Evolutionary conservation across 2,888 invertebrate genomes (phyloP).

Genomic region (Itoplectis maculator): DNA sequence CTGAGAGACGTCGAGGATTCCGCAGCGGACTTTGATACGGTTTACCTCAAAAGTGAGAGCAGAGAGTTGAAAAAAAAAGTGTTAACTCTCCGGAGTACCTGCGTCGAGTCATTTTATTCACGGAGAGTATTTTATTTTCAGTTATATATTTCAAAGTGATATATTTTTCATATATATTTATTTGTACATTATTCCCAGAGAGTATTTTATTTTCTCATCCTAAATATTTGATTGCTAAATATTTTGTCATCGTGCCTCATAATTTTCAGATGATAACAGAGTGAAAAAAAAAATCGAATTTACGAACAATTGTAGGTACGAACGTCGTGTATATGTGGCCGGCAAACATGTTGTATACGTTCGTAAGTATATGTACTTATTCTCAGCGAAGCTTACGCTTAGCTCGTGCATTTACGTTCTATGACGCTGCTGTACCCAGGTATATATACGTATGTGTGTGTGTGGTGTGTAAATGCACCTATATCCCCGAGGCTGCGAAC

Average conservation of each 20-base stretch:
- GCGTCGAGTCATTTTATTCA: no score
- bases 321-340: constrained; percentile 20
- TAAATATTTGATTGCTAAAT: no score
- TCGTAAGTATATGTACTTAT: constrained; percentile 52
- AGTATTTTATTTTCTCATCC: no score
- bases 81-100: not conserved
- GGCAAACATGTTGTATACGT: constrained; percentile 41
- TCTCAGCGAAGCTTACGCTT: constrained; percentile 21
- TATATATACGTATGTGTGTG: not conserved
- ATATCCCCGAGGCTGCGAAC: constrained; percentile 42
- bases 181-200: no score
- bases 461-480: constrained; percentile 41
- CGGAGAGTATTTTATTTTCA: no score
- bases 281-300: not conserved
- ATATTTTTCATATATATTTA: no score
- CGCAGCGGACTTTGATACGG: not conserved
- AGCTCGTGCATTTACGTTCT: constrained; percentile 31
- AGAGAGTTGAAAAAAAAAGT: not conserved
- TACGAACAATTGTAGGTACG: not conserved
- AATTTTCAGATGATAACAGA: no score
- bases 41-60: no score
- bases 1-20: not conserved
- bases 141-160: no score
- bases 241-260: no score
- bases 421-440: constrained; percentile 4